Evolutionary conservation across 1,140 invertebrate genomes (phyloP).

Genomic region (Panagrolaimus sp.): DNA sequence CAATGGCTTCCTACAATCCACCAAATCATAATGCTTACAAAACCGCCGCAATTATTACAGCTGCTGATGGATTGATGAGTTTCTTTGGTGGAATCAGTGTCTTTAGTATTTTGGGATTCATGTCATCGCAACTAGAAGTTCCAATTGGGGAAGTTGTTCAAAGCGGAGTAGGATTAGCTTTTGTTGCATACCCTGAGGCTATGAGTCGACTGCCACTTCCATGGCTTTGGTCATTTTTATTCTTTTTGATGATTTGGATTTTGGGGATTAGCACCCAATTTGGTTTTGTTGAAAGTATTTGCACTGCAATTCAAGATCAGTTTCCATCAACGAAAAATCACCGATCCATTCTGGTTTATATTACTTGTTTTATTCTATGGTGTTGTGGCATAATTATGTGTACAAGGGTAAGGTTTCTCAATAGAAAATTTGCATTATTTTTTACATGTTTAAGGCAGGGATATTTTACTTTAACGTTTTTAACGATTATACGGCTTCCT

Average conservation of each 20-base stretch:
- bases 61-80: conserved; percentile 33
- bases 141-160: conserved; percentile 69
- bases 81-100: conserved; percentile 39
- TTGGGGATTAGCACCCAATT: conserved; percentile 74
- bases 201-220: conserved; percentile 69
- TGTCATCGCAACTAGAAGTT: conserved; percentile 67
- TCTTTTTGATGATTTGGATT: conserved; percentile 85
- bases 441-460: conserved; percentile 27
- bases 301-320: conserved; percentile 37
- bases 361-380: conserved; percentile 29
- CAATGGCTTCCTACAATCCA: conserved; percentile 40
- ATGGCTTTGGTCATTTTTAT: conserved; percentile 79
- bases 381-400: conserved; percentile 29
- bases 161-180: conserved; percentile 63
- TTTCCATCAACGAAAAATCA: conserved; percentile 29
- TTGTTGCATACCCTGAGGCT: conserved; percentile 64
- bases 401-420: conserved; percentile 20
- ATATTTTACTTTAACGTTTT: conserved; percentile 48
- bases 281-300: conserved; percentile 33
- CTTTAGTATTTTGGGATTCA: conserved; percentile 36
- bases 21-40: conserved; percentile 29
- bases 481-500: conserved; percentile 40
- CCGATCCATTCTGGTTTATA: conserved; percentile 13
- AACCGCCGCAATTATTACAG: conserved; percentile 38
- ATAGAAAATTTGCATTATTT: neutral